phyloP scores from a whole-genome alignment of 2,113 vertebrate species.

The Ceyx melanurus region DNA sequence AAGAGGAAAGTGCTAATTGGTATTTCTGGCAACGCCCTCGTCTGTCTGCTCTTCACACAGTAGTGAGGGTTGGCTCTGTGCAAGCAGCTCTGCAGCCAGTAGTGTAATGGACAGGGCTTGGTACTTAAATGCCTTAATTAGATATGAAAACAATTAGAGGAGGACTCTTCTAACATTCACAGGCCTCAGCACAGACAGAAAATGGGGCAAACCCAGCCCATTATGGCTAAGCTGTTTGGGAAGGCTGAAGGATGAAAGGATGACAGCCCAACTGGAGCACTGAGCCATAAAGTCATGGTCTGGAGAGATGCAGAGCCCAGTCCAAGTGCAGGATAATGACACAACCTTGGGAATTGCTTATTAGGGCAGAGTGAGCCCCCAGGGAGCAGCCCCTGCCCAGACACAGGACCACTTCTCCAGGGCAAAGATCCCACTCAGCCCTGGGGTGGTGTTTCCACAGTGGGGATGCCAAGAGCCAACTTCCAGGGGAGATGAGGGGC shows the following conservation, averaged over 20 bases:
- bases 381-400: background rate
- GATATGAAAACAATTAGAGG: constrained; percentile 25
- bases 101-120: background rate
- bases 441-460: background rate
- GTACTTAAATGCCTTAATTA: constrained; percentile 10
- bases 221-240: background rate
- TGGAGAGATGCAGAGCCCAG: background rate
- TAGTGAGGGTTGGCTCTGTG: background rate
- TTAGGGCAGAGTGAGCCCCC: background rate
- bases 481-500: background rate
- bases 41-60: background rate
- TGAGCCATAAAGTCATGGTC: background rate
- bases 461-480: background rate
- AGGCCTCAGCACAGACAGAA: background rate
- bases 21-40: background rate
- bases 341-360: background rate
- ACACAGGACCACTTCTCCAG: background rate
- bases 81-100: background rate
- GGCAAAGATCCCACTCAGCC: background rate
- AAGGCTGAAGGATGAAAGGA: background rate
- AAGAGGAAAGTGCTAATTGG: background rate
- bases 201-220: background rate
- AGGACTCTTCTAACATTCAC: background rate
- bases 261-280: background rate
- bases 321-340: background rate